These are phyloP conservation scores for Silurus glanis DNA, from an alignment of 2,113 vertebrate genomes.

Conservation along the genomic window DNA sequence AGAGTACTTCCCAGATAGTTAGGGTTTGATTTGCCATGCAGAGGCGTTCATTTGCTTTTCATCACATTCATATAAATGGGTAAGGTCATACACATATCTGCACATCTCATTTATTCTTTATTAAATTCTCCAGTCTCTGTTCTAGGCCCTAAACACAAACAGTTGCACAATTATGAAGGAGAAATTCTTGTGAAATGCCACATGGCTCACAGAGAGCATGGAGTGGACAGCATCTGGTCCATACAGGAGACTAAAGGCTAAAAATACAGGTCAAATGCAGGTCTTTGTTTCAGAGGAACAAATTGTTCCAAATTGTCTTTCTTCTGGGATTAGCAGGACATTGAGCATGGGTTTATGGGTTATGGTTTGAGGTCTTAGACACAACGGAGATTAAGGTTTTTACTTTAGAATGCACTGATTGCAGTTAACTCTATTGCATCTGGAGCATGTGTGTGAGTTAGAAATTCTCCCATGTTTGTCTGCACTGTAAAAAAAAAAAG, in stretches of 20 bases:
- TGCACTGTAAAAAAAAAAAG: neutral
- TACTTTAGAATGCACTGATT: neutral
- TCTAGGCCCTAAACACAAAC: neutral
- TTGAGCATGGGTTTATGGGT: neutral
- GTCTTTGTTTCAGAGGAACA: neutral
- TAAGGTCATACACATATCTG: neutral
- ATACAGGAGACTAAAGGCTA: neutral
- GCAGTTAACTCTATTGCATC: neutral
- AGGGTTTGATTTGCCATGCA: constrained; percentile 32
- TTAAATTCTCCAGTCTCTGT: constrained; percentile 18
- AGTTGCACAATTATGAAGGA: neutral
- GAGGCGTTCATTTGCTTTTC: constrained; percentile 36
- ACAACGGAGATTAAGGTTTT: neutral
- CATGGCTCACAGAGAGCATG: neutral
- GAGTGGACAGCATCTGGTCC: neutral
- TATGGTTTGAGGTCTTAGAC: neutral
- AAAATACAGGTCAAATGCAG: neutral
- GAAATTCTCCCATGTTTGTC: neutral
- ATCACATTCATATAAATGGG: constrained; percentile 7
- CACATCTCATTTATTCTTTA: constrained; percentile 30
- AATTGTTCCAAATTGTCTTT: neutral
- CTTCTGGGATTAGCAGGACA: neutral
- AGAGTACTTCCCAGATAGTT: constrained; percentile 37
- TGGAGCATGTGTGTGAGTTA: neutral
- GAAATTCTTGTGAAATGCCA: neutral